Conservation (phyloP, 2,888 invertebrate species). For the Tetanocera ferruginea region DNA sequence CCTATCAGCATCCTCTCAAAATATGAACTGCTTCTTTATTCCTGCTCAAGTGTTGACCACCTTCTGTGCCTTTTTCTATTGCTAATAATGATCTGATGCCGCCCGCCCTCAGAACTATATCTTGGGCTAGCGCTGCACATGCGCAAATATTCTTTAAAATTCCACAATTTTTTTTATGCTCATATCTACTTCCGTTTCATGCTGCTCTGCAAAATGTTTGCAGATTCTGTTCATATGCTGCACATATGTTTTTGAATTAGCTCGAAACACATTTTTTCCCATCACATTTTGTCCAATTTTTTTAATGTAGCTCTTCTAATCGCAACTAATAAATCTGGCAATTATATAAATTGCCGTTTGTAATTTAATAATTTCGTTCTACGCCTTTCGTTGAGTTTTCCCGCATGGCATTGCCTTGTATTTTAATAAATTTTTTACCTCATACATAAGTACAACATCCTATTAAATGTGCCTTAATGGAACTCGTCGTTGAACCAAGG, state of each 20-base stretch:
- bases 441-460: background rate
- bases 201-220: background rate
- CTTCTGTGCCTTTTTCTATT: background rate
- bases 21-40: background rate
- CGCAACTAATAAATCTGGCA: slow-evolving; percentile 2
- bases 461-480: background rate
- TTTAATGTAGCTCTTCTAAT: background rate
- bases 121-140: background rate
- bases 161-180: background rate
- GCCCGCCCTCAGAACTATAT: background rate
- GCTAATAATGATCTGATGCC: slow-evolving; percentile 3
- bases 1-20: background rate
- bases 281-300: background rate
- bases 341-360: slow-evolving; percentile 22
- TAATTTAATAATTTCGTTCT: slow-evolving; percentile 27
- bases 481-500: background rate
- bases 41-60: slow-evolving; percentile 8
- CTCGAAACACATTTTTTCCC: background rate
- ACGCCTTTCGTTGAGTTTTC: slow-evolving; percentile 19
- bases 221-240: background rate
- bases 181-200: background rate
- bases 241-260: background rate
- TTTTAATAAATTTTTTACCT: background rate
- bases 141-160: background rate
- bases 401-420: background rate